phyloP scores from a whole-genome alignment of 2,888 invertebrate genomes.

The Cyaniris semiargus region DNA sequence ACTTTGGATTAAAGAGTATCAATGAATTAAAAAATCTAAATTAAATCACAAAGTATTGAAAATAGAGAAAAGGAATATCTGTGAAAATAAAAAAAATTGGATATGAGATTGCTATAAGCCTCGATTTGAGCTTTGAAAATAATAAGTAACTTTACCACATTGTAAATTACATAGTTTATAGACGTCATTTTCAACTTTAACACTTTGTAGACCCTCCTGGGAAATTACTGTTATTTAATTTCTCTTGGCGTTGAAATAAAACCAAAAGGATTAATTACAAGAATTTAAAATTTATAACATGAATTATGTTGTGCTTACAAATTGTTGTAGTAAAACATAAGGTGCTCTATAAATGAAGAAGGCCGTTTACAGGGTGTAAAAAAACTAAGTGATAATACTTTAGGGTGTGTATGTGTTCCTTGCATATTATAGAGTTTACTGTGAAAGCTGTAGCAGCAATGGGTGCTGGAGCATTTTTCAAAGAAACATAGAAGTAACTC shows the following conservation, averaged over 20 bases:
- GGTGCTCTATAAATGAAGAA: background rate
- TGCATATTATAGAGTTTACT: background rate
- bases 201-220: conserved; percentile 1
- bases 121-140: background rate
- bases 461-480: too few relatives aligned
- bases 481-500: too few relatives aligned
- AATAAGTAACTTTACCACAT: background rate
- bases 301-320: background rate
- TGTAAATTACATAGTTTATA: background rate
- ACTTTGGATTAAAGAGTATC: too few relatives aligned
- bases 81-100: too few relatives aligned
- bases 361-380: background rate
- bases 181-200: background rate
- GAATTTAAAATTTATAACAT: background rate
- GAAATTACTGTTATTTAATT: conserved; percentile 4
- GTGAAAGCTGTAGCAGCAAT: too few relatives aligned
- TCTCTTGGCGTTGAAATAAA: background rate
- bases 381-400: too few relatives aligned
- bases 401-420: too few relatives aligned
- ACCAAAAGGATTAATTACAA: background rate
- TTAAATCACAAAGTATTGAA: too few relatives aligned
- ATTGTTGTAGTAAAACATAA: background rate
- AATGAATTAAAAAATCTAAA: too few relatives aligned
- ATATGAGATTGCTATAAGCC: too few relatives aligned
- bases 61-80: too few relatives aligned